phyloP scores from a whole-genome alignment of 1,140 invertebrate genomes.

The Arion vulgaris region DNA sequence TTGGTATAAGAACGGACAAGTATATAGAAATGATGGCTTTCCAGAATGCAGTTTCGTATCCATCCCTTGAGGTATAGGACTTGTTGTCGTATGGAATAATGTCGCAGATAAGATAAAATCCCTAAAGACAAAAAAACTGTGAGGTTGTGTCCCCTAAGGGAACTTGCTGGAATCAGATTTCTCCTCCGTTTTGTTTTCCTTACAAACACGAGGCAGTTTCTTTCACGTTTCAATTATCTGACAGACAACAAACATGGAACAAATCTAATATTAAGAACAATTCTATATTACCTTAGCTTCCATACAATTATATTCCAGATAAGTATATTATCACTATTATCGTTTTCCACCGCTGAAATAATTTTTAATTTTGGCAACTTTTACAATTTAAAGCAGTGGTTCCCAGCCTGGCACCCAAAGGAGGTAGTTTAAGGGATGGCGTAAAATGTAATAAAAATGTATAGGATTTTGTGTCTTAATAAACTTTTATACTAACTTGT shows the following conservation, averaged over 20 bases:
- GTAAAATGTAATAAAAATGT: no score
- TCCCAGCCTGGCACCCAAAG: no score
- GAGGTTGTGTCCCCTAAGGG: not conserved
- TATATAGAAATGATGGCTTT: slow-evolving; percentile 6
- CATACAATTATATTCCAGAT: not conserved
- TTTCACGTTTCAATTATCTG: not conserved
- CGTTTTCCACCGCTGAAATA: not conserved
- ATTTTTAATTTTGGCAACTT: not conserved
- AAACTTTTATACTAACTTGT: no score
- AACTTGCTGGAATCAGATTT: not conserved
- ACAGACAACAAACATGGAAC: not conserved
- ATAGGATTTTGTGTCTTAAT: no score
- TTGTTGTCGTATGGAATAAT: slow-evolving; percentile 1
- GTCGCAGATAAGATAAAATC: slow-evolving; percentile 7
- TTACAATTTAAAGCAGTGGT: no score
- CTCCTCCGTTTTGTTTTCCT: not conserved
- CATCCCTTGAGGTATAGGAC: not conserved
- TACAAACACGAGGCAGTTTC: not conserved
- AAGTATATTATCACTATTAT: not conserved
- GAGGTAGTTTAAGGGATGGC: no score
- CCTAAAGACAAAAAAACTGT: not conserved
- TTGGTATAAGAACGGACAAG: not conserved
- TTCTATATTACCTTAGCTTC: not conserved
- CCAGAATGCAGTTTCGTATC: slow-evolving; percentile 14
- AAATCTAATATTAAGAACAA: not conserved